Evolutionary conservation across 2,888 invertebrate species (phyloP), one percentile per base, ranked within the genome.

Genomic region (Stenotaenia linearis): DNA sequence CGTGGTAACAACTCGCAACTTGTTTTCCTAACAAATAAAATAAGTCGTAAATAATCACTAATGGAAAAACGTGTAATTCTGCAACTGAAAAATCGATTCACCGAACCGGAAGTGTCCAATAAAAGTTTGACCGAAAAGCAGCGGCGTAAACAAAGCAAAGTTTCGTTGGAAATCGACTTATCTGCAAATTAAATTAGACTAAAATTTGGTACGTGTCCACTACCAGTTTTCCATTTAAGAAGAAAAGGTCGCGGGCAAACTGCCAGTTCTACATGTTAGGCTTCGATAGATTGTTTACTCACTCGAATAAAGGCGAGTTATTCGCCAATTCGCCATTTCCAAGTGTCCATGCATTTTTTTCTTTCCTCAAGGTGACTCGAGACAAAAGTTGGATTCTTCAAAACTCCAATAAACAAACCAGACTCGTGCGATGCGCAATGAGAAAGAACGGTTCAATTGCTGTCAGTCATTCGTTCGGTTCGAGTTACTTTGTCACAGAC

Each of bases 261-360:
- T 69, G 69, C 69, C 69, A 69, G 28, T 28, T 69, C 69, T 28
- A 23, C 69, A 69, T 69, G 69, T 69, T 69, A 69, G 69, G 69
- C 69, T 69, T 69, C 69, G 69, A 69, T 69, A 69, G 69, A 10
- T 69, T 69, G 69, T 69, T 69, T 69, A 69, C 69, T 69, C 25
- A 10, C 15, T 28, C 28, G 69, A 28, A 69, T 69, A 69, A 69
- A 69, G 5, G 5, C 6, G 15, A 69, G 69, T 69, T 69, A 69
- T 69, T 69, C 69, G 69, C 69, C 28, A 69, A 69, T 69, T 69
- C 69, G 28, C 25, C 15, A 15, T 28, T 12, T 69, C 12, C 50
- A 50, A 28, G 25, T 28, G 69, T 21, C 21, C 56, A 21, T 56
- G 56, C 21, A 56, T 56, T 56, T 18, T 21, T 56, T 5, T 7